Evolutionary conservation across 2,888 invertebrate species (phyloP).

Genomic region (Orthonychiurus folsomi): DNA sequence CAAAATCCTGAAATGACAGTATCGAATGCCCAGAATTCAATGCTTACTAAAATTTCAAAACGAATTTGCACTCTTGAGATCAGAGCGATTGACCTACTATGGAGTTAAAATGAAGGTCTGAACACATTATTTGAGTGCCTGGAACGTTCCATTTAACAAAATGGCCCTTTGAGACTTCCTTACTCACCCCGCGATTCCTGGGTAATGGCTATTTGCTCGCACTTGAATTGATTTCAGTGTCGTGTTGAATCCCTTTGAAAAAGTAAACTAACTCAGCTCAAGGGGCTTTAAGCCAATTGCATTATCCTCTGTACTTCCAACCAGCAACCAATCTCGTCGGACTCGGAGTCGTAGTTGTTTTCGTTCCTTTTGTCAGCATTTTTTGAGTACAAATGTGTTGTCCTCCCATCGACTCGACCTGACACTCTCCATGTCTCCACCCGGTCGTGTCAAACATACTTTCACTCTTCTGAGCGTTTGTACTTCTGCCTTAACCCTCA

Average conservation of each 20-base stretch:
- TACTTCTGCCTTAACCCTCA: too few species aligned
- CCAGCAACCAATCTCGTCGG: background rate
- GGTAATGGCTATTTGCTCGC: too few species aligned
- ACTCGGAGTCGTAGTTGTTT: background rate
- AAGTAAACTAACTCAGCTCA: constrained; percentile 1
- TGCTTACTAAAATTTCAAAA: too few species aligned
- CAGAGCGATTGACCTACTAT: too few species aligned
- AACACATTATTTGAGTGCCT: background rate
- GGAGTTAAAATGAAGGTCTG: background rate
- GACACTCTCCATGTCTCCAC: too few species aligned
- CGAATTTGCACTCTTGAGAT: too few species aligned
- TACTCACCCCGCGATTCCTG: too few species aligned
- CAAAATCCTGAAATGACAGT: too few species aligned
- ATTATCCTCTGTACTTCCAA: background rate
- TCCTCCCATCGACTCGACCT: too few species aligned
- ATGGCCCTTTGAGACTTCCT: background rate
- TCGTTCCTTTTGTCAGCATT: background rate
- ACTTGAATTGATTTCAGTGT: constrained; percentile 1
- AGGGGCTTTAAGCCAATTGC: background rate
- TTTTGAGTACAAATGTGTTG: constrained; percentile 1
- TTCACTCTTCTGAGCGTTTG: too few species aligned
- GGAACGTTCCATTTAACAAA: background rate
- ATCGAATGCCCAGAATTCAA: too few species aligned
- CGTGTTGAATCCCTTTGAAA: background rate
- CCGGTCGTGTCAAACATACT: too few species aligned